Conservation (phyloP, 2,888 invertebrate species). For the Chloroclysta siterata region DNA sequence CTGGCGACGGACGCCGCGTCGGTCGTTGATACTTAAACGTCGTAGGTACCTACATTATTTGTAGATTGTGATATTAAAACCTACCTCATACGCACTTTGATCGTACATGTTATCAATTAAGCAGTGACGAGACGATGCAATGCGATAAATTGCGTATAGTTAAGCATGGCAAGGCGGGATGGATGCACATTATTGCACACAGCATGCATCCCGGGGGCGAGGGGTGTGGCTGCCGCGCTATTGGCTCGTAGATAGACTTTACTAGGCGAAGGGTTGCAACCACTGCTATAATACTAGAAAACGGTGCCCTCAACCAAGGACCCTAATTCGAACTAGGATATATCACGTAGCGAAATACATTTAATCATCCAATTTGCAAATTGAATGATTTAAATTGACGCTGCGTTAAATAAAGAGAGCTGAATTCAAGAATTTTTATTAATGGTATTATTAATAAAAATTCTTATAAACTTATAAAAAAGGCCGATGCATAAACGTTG, state of each 20-base stretch:
- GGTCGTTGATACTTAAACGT: too few relatives aligned
- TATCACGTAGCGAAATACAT: neutral
- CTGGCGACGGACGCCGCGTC: too few relatives aligned
- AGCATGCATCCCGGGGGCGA: constrained; percentile 34
- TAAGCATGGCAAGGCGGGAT: constrained; percentile 44
- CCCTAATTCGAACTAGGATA: neutral
- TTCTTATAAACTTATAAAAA: too few relatives aligned
- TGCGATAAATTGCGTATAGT: constrained; percentile 6
- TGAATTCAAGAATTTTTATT: too few relatives aligned
- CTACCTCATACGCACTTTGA: neutral
- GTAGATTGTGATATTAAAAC: too few relatives aligned
- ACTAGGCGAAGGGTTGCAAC: constrained; percentile 39
- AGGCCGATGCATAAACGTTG: too few relatives aligned
- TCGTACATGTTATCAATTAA: neutral
- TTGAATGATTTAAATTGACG: too few relatives aligned
- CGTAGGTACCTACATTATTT: too few relatives aligned
- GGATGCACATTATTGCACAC: constrained; percentile 42
- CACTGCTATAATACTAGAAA: constrained; percentile 14
- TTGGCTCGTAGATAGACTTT: constrained; percentile 48
- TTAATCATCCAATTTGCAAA: neutral
- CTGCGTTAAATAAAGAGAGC: too few relatives aligned
- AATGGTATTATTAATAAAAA: too few relatives aligned
- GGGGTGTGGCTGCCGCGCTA: constrained; percentile 58
- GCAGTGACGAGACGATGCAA: neutral
- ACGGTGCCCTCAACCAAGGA: constrained; percentile 1